Evolutionary conservation across 1,140 invertebrate genomes (phyloP), one percentile per base, ranked within the genome.

Genomic region (Teleopsis dalmanni): DNA sequence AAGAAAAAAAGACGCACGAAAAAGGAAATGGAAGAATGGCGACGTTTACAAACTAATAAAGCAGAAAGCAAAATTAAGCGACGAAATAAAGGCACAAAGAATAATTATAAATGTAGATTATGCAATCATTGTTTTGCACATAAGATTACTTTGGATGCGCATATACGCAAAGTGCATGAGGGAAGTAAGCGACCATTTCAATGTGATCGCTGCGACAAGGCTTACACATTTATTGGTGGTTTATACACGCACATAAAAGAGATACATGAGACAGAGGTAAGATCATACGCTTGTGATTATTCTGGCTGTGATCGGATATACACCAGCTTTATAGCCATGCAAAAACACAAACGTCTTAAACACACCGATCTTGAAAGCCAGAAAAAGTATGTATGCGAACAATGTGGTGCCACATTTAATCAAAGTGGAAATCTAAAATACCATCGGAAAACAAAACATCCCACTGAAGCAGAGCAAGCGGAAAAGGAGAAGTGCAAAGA

Each of bases 161-260:
- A 67, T 50, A 22, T 64, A 19, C 64, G 64, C 22, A 62, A 61
- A 31, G 61, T 67, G 9, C 64, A 67, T 26, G 64, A 67, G 51
- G 64, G 64, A 26, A 54, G 36, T 26, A 64, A 62, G 36, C 53
- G 61, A 0, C 61, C 64, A 6, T 67, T 60, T 13, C 47, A 67
- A 31, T 67, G 64, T 37, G 57, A 60, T 31, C 54, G 59, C n/a
- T 67, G 64, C 41, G 64, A 64, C 21, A 67, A 67, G 44, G 43
- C 59, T 1, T 67, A 67, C 46, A 61, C 54, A 23, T 67, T 64
- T n/a, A 57, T 67, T 51, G 64, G 64, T 23, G 64, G 64, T 10
- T 56, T 67, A 8, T 67, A 64, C 19, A 67, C 64, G 3, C 64
- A 67, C 46, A 67, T 66, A 18, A 57, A 57, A 18, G 64, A 66